Base-by-base conservation (phyloP, 1,140 invertebrate species). In the Psix sp. region DNA sequence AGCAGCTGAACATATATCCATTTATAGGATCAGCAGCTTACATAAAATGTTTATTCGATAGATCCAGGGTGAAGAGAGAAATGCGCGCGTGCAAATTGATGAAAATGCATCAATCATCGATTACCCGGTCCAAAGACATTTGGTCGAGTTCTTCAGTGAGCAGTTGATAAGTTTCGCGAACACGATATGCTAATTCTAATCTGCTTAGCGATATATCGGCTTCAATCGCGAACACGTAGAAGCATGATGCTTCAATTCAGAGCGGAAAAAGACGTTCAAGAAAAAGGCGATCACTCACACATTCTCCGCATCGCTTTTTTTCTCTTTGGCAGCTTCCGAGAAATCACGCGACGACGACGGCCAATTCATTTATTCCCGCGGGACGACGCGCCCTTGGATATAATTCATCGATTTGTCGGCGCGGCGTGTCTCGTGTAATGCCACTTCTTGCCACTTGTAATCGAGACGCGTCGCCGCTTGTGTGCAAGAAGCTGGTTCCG, bases 391-490 rank as follows among this genome's bases (percentile, higher is more conserved):
- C 74, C 76, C 74, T 74, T 66, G 63, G 72, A 82, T 77, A 84
- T 84, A 86, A 84, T 85, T 78, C 71, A 77, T 83, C 84, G 83
- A 86, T 86, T 84, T 86, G 82, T 84, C 82, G 82, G 83, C 83
- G 72, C 78, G 77, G 51, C 79, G 80, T 80, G 83, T 81, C 76
- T 73, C 80, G 77, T 84, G 83, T 84, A 83, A 84, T 82, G 79
- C 72, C 65, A 66, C 74, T 85, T 85, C 80, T 85, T 85, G 80
- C 54, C 48, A 73, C 52, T 84, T 84, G 82, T 85, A 84, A 85
- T 84, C 82, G 83, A 82, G 74, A 79, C 79, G 78, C 80, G 79
- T 80, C 81, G 68, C 63, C 72, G 79, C 66, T 78, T 82, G 82
- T 78, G 83, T 80, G 78, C 76, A 83, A 83, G 79, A 83, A 80